Base-by-base conservation (phyloP, 2,113 vertebrate species). In the Sinocyclocheilus grahami region DNA sequence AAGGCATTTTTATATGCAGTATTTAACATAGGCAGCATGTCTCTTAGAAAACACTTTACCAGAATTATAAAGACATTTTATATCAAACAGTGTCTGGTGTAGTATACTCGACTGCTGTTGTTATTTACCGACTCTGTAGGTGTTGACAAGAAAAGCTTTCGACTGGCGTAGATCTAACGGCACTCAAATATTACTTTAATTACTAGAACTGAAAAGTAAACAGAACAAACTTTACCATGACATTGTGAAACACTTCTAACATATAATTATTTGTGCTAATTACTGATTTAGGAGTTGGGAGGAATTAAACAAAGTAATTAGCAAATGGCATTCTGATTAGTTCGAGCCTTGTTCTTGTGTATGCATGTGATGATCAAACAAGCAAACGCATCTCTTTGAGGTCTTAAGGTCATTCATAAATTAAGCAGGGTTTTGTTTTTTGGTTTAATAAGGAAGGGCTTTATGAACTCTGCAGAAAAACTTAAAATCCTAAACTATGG, bases 251-350 rank as follows among this genome's bases (percentile, higher is more conserved):
- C 14, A 39, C 69, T 12, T 60, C 71, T 74, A 71, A 87, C 67
- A 60, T 89, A 82, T 78, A 88, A 91, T 90, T 90, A 91, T 74
- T 65, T 69, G 83, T 88, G 89, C 85, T 89, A 89, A 89, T 89
- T 89, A 88, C 85, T 80, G 84, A 89, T 74, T 71, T 77, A 62
- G 37, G 84, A 79, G 84, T 79, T 67, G 72, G 78, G 63, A 76
- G 22, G 42, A 78, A 87, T 75, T 82, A 78, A 86, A 71, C 46
- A 82, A 81, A 84, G 82, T 87, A 85, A 87, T 89, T 87, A 85
- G 58, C 85, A 86, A 89, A 85, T 81, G n/a, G n/a, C 24, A 88
- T 75, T 33, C 65, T 76, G 65, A 86, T 85, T 88, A 79, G 72
- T 81, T 65, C 39, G 82, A 76, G 55, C 74, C 63, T 74, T 72